Conservation (phyloP, 2,888 invertebrate species). For the Nycteola revayana region DNA sequence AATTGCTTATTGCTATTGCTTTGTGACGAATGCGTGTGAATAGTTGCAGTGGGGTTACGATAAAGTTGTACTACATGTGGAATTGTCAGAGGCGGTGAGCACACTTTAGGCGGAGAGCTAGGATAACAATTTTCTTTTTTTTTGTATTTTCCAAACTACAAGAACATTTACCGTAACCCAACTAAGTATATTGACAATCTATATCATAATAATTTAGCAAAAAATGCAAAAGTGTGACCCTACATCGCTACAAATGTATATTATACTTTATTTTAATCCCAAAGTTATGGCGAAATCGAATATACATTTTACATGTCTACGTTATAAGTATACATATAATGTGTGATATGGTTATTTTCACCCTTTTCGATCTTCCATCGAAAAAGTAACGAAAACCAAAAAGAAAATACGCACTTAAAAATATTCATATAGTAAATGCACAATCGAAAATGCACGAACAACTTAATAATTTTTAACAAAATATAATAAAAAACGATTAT, state of each 20-base stretch:
- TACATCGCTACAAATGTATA: conserved; percentile 30
- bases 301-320: conserved; percentile 55
- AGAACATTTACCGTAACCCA: conserved; percentile 15
- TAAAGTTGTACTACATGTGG: conserved; percentile 4
- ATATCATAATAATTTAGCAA: not conserved
- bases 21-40: conserved; percentile 28
- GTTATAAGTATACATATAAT: conserved; percentile 66
- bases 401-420: conserved; percentile 25
- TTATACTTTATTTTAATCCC: conserved; percentile 24
- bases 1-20: conserved; percentile 12
- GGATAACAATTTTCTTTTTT: not conserved
- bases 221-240: conserved; percentile 26
- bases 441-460: conserved; percentile 41
- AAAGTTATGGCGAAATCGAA: conserved; percentile 50
- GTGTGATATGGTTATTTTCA: conserved; percentile 75
- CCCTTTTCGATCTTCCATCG: conserved; percentile 41
- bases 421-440: conserved; percentile 41
- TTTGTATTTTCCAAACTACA: conserved; percentile 7
- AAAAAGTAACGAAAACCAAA: conserved; percentile 29
- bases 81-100: conserved; percentile 2
- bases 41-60: conserved; percentile 8
- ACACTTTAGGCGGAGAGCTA: conserved; percentile 13
- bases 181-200: conserved; percentile 5
- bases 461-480: conserved; percentile 21
- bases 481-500: conserved; percentile 19